Conservation (phyloP, 2,797 vertebrate species). For the Smutsia gigantea region DNA sequence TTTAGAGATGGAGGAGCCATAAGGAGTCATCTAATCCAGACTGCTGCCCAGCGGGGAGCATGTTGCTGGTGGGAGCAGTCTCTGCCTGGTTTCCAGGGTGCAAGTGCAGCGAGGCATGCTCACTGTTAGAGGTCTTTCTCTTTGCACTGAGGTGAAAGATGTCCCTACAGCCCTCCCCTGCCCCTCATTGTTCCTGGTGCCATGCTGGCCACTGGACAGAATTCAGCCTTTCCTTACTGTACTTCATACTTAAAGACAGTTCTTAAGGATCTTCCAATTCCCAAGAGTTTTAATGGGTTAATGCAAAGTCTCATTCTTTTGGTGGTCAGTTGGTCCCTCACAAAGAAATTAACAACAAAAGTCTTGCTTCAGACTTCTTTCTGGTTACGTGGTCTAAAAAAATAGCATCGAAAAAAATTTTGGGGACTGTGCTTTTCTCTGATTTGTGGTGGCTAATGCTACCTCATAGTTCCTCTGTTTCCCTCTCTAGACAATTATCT, state of each 20-base stretch:
- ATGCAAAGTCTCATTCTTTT: background rate
- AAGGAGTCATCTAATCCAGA: background rate
- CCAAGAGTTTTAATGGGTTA: too few relatives aligned
- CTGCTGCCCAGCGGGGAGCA: rapidly evolving
- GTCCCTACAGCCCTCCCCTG: background rate
- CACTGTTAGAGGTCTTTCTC: background rate
- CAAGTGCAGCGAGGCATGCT: background rate
- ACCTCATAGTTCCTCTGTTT: background rate
- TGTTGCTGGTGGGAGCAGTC: background rate
- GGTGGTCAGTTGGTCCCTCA: background rate
- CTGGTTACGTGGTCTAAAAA: background rate
- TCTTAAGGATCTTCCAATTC: rapidly evolving
- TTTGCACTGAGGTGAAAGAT: rapidly evolving
- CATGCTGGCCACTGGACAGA: background rate
- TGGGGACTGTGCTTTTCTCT: background rate
- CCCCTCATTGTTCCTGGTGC: background rate
- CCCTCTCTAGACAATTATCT: background rate
- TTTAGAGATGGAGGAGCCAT: background rate
- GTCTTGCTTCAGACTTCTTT: background rate
- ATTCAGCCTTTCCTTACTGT: too few relatives aligned
- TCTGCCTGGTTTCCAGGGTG: background rate
- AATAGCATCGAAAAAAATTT: background rate
- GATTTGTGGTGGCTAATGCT: background rate
- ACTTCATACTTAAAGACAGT: background rate
- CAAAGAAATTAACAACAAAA: background rate